These are phyloP conservation scores for Pangasius djambal DNA, from an alignment of 2,797 vertebrate genomes.

Conservation along the genomic window DNA sequence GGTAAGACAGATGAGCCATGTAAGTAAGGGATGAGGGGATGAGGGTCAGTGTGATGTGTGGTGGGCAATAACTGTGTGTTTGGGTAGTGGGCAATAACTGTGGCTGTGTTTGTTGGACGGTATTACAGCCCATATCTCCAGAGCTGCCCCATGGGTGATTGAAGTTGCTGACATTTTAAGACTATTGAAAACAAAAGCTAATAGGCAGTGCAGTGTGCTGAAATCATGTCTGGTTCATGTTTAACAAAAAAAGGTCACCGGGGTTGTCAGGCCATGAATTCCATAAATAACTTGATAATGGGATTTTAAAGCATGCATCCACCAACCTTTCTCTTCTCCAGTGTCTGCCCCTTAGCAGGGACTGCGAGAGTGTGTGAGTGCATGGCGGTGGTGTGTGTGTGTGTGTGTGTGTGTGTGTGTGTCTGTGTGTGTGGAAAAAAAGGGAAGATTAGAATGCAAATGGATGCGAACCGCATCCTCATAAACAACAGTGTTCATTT, in stretches of 20 bases:
- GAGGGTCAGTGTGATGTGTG: slow-evolving; percentile 26
- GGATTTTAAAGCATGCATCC: slow-evolving; percentile 99
- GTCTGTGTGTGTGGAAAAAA: slow-evolving; percentile 62
- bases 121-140: slow-evolving; percentile 39
- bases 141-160: slow-evolving; percentile 86
- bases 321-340: slow-evolving; percentile 73
- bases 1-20: slow-evolving; percentile 54
- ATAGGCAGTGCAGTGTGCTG: slow-evolving; percentile 85
- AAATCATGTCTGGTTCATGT: slow-evolving; percentile 98
- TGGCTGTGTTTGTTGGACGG: slow-evolving; percentile 34
- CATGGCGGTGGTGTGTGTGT: slow-evolving; percentile 43
- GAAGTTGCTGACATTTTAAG: slow-evolving; percentile 96
- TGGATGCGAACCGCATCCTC: slow-evolving; percentile 97
- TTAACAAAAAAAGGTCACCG: slow-evolving; percentile 99
- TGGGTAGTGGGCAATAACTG: slow-evolving; percentile 15
- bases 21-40: slow-evolving; percentile 42
- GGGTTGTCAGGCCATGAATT: slow-evolving; percentile 93
- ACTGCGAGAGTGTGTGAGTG: slow-evolving; percentile 19
- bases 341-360: slow-evolving; percentile 54
- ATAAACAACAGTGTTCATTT: slow-evolving; percentile 99
- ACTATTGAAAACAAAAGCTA: slow-evolving; percentile 93
- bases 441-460: slow-evolving; percentile 99
- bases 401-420: slow-evolving; percentile 59
- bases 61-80: slow-evolving; percentile 15
- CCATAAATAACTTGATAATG: slow-evolving; percentile 99